Evolutionary conservation across 2,888 invertebrate species (phyloP).

Genomic region (Colostygia pectinataria): DNA sequence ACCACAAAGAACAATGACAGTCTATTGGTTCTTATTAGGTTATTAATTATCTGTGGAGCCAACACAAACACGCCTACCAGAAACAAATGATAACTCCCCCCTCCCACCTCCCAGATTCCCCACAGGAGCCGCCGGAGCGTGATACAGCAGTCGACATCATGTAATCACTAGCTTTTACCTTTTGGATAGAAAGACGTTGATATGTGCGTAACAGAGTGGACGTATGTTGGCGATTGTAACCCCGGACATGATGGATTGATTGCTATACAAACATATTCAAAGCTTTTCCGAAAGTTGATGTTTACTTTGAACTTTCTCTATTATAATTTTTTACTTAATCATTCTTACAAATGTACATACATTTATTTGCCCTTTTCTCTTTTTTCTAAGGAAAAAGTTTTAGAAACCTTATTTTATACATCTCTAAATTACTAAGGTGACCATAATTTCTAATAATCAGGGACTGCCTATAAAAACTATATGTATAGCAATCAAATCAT

Average conservation of each 20-base stretch:
- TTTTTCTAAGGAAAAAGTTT: no score
- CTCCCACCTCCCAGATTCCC: slow-evolving; percentile 26
- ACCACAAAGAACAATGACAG: no score
- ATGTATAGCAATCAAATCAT: slow-evolving; percentile 48
- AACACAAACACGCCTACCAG: slow-evolving; percentile 12
- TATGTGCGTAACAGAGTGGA: slow-evolving; percentile 81
- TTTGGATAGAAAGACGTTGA: slow-evolving; percentile 76
- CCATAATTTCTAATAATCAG: slow-evolving; percentile 13
- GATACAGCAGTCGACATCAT: slow-evolving; percentile 37
- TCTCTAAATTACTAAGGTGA: slow-evolving; percentile 13
- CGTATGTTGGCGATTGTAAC: slow-evolving; percentile 52
- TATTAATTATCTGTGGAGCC: slow-evolving; percentile 41
- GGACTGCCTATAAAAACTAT: neutral
- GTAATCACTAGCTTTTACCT: slow-evolving; percentile 50
- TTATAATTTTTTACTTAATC: no score
- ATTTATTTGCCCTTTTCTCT: no score
- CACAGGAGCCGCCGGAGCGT: slow-evolving; percentile 17
- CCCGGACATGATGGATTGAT: slow-evolving; percentile 42
- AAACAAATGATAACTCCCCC: slow-evolving; percentile 20
- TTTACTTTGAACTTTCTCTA: no score
- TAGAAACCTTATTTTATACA: no score
- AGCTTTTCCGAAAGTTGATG: no score
- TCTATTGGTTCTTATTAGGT: no score
- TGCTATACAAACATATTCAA: slow-evolving; percentile 39
- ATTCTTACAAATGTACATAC: no score